These are phyloP conservation scores for Lates calcarifer DNA, from an alignment of 2,113 vertebrate genomes.

Conservation along the genomic window DNA sequence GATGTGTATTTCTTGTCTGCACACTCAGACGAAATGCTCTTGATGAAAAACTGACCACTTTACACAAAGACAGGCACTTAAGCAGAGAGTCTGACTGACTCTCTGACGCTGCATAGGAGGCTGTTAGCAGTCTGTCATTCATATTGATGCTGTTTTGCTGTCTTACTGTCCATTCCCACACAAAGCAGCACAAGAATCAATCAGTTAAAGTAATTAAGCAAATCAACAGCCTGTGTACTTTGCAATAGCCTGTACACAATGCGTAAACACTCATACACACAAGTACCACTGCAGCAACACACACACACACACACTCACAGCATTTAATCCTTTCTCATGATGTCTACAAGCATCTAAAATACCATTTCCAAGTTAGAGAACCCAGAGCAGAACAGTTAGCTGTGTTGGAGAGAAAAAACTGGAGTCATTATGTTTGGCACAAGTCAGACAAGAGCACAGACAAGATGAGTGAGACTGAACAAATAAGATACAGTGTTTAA, in stretches of 20 bases:
- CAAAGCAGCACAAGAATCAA: conserved; percentile 31
- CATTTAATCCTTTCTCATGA: conserved; percentile 9
- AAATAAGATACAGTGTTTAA: conserved; percentile 6
- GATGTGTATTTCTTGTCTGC: conserved; percentile 11
- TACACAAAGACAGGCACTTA: conserved; percentile 65
- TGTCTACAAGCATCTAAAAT: conserved; percentile 22
- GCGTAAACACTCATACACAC: conserved; percentile 19
- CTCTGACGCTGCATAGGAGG: conserved; percentile 41
- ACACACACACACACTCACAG: conserved; percentile 32
- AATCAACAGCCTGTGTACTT: conserved; percentile 34
- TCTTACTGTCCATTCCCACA: conserved; percentile 38
- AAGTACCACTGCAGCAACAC: neutral
- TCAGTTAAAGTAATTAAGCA: conserved; percentile 34
- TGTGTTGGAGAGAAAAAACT: conserved; percentile 57
- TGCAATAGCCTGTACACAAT: conserved; percentile 20
- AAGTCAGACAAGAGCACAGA: conserved; percentile 59
- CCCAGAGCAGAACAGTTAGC: conserved; percentile 38
- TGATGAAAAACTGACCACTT: conserved; percentile 46
- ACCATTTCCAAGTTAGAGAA: conserved; percentile 35
- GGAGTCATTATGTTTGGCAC: conserved; percentile 64
- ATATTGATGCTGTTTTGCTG: conserved; percentile 13
- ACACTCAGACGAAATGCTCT: conserved; percentile 61
- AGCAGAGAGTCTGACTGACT: conserved; percentile 53
- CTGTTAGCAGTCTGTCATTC: conserved; percentile 14
- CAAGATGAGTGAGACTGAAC: conserved; percentile 45